Evolutionary conservation across 2,888 invertebrate genomes (phyloP).

Genomic region (Drosophila barbarae): DNA sequence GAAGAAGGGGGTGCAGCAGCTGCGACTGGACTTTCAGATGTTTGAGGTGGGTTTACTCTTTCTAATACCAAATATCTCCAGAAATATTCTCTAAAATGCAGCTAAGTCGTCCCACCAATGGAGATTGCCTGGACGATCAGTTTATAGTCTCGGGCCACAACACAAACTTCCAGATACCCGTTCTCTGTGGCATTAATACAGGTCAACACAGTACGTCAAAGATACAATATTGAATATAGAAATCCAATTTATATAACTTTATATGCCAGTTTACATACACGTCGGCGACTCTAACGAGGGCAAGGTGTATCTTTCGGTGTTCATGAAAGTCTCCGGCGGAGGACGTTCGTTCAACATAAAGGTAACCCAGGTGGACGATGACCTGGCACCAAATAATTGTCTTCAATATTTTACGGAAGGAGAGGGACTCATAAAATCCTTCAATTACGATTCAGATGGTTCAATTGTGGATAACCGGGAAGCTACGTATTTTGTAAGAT

Average conservation of each 20-base stretch:
- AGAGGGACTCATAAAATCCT: conserved; percentile 84
- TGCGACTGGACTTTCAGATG: conserved; percentile 85
- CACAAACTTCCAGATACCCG: conserved; percentile 84
- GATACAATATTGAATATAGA: background rate
- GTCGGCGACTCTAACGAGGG: conserved; percentile 83
- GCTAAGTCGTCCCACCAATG: conserved; percentile 85
- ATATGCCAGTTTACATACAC: conserved; percentile 85
- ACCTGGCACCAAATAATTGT: conserved; percentile 82
- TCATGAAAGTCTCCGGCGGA: conserved; percentile 81
- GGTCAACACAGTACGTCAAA: conserved; percentile 85
- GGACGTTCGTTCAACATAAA: conserved; percentile 84
- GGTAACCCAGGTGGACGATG: conserved; percentile 81
- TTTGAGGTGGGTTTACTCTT: conserved; percentile 82
- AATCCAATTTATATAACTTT: background rate
- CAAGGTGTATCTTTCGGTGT: conserved; percentile 84
- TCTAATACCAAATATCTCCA: background rate
- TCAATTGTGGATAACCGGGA: conserved; percentile 81
- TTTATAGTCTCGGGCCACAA: conserved; percentile 87
- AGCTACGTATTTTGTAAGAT: conserved; percentile 84
- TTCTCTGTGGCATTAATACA: conserved; percentile 87
- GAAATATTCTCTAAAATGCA: conserved; percentile 71
- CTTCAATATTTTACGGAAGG: conserved; percentile 84
- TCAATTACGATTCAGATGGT: conserved; percentile 85
- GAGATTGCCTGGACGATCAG: conserved; percentile 85
- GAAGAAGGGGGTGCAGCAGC: conserved; percentile 83